These are phyloP conservation scores for Ochlodes sylvanus DNA, from an alignment of 2,888 invertebrate species.

Conservation along the genomic window DNA sequence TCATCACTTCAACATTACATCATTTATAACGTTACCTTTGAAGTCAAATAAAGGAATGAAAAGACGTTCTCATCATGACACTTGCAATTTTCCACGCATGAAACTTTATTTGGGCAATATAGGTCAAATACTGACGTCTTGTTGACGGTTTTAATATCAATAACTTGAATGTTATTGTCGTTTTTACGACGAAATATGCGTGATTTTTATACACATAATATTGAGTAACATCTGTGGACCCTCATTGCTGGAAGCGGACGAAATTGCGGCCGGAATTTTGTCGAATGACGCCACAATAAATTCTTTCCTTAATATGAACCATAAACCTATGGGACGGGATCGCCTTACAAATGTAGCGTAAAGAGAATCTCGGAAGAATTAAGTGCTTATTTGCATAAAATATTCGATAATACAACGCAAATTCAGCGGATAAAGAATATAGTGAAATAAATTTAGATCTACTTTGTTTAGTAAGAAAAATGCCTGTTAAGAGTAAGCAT, in stretches of 20 bases:
- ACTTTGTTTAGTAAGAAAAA: neutral
- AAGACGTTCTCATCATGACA: slow-evolving; percentile 1
- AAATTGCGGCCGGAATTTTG: slow-evolving; percentile 64
- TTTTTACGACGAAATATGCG: slow-evolving; percentile 63
- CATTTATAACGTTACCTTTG: neutral
- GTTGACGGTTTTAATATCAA: slow-evolving; percentile 36
- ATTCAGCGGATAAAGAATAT: slow-evolving; percentile 16
- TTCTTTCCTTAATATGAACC: slow-evolving; percentile 67
- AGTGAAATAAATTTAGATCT: slow-evolving; percentile 10
- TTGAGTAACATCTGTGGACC: slow-evolving; percentile 64
- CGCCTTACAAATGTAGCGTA: slow-evolving; percentile 41
- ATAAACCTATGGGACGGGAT: slow-evolving; percentile 59
- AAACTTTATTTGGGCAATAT: slow-evolving; percentile 9
- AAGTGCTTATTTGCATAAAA: slow-evolving; percentile 41
- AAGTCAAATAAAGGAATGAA: slow-evolving; percentile 9
- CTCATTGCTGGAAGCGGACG: slow-evolving; percentile 65
- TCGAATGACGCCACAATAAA: slow-evolving; percentile 73
- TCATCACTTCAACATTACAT: neutral
- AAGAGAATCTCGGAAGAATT: slow-evolving; percentile 40
- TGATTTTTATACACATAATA: slow-evolving; percentile 54
- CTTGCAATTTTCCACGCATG: neutral
- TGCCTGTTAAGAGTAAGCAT: slow-evolving; percentile 2
- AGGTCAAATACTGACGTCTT: slow-evolving; percentile 18
- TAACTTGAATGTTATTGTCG: slow-evolving; percentile 53
- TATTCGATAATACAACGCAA: slow-evolving; percentile 38